Base-by-base conservation (phyloP, 2,888 invertebrate species). In the Parnassius smintheus region DNA sequence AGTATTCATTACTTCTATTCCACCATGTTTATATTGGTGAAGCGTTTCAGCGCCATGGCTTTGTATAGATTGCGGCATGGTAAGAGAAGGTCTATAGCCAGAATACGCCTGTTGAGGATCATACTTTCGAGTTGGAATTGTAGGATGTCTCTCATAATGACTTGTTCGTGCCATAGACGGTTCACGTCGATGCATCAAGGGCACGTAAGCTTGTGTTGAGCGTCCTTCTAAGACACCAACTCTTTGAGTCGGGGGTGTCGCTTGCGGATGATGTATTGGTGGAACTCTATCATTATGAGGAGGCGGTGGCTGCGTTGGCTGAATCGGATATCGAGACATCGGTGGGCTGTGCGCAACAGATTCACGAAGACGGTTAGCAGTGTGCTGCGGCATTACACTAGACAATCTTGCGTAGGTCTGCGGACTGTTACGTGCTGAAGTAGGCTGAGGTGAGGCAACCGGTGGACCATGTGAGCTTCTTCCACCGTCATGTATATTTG, bases 241-340 rank as follows among this genome's bases (percentile, higher is more conserved):
- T 56, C 85, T 81, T 67, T 85, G 88, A n/a, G 77, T 65, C n/a
- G 82, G 67, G 49, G 80, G 75, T 10, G 75, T 72, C 48, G 78
- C 66, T 66, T 83, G 85, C 50, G 90, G 91, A 70, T 91, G 91
- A 69, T 91, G 89, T 73, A 91, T 91, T 25, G 91, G 91, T 61
- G 91, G 91, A 62, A 91, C 91, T 8, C 91, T 84, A 71, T 91
- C 91, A 64, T 91, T 91, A 61, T 84, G 88, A 45, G 83, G 89
- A 48, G 88, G 88, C 13, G 85, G 86, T n/a, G 85, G 85, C 66
- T 86, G 86, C 49, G 78, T 35, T 8, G 70, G 65, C 58, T 83
- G 79, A 72, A 86, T 76, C 48, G 79, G 64, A 71, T 87, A 90
- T 57, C 90, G 83, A 65, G 85, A 85, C 53, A 82, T 73, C 41